A percentile compares a stretch with the other conserved stretches of the same genome.
Conservation (phyloP, 2,797 vertebrate genomes). For the Premnoplex brunnescens region DNA sequence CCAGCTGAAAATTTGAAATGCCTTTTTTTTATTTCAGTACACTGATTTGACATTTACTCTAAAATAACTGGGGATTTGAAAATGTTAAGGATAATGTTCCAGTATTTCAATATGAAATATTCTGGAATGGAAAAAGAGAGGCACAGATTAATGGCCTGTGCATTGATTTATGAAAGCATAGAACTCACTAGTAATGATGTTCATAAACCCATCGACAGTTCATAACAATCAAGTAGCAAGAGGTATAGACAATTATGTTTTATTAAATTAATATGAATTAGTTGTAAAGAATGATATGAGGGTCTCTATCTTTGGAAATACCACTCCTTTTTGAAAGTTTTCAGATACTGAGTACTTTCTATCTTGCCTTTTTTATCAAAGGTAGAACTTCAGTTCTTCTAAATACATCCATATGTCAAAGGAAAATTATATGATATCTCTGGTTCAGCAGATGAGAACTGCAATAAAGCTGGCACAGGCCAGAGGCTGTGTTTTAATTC, state of each 20-base stretch:
- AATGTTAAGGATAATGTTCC: neutral
- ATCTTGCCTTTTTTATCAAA: neutral
- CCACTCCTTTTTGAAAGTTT: neutral
- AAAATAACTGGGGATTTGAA: neutral
- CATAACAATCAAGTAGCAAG: neutral
- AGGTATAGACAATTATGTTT: neutral
- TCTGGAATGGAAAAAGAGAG: neutral
- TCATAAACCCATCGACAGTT: neutral
- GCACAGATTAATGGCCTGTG: neutral
- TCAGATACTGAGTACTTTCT: neutral
- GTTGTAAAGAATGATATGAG: neutral
- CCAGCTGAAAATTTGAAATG: neutral
- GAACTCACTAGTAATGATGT: neutral
- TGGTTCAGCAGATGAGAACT: neutral
- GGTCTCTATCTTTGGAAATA: neutral
- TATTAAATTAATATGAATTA: neutral
- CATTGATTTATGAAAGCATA: neutral
- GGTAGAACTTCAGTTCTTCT: neutral
- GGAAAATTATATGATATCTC: neutral
- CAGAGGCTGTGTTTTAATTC: neutral
- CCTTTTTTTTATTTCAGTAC: neutral
- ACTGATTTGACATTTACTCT: neutral
- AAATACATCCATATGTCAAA: neutral
- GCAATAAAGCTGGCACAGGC: neutral
- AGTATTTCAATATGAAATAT: neutral